Percentiles rank a stretch among this genome's conserved stretches.
phyloP scores from a whole-genome alignment of 1,140 invertebrate genomes.

The Caenorhabditis briggsae region DNA sequence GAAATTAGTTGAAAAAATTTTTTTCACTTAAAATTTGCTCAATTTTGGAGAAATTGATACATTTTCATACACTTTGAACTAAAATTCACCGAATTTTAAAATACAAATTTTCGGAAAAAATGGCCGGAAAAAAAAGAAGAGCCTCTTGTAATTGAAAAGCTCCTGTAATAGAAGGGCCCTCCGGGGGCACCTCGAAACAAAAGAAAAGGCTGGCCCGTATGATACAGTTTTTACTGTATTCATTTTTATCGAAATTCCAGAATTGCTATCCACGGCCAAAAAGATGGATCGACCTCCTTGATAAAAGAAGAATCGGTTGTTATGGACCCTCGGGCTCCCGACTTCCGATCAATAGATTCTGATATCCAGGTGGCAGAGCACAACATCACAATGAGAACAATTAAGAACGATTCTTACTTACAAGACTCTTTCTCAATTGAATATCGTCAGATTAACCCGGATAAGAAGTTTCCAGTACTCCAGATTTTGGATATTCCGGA shows the following conservation, averaged over 20 bases:
- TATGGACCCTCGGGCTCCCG: constrained; percentile 73
- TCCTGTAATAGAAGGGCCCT: too few species aligned
- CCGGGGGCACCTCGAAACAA: background rate
- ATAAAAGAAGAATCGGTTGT: constrained; percentile 76
- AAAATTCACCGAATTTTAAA: too few species aligned
- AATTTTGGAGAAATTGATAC: too few species aligned
- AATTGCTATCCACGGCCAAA: constrained; percentile 72
- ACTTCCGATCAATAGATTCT: constrained; percentile 66
- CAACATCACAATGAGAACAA: constrained; percentile 73
- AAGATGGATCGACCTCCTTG: constrained; percentile 68
- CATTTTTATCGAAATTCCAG: constrained; percentile 46
- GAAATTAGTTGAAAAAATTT: too few species aligned
- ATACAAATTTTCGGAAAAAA: too few species aligned
- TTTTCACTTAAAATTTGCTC: too few species aligned
- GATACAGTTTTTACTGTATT: background rate
- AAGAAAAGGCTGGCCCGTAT: background rate
- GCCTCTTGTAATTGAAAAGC: too few species aligned
- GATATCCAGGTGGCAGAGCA: constrained; percentile 65
- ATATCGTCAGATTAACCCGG: constrained; percentile 73
- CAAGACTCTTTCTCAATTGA: constrained; percentile 71
- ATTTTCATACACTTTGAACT: too few species aligned
- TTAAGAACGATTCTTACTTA: constrained; percentile 70
- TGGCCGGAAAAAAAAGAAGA: too few species aligned
- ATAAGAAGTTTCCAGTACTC: constrained; percentile 74
- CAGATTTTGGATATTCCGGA: constrained; percentile 76